These are phyloP conservation scores for Chesias legatella DNA, from an alignment of 2,888 invertebrate genomes.

Conservation along the genomic window DNA sequence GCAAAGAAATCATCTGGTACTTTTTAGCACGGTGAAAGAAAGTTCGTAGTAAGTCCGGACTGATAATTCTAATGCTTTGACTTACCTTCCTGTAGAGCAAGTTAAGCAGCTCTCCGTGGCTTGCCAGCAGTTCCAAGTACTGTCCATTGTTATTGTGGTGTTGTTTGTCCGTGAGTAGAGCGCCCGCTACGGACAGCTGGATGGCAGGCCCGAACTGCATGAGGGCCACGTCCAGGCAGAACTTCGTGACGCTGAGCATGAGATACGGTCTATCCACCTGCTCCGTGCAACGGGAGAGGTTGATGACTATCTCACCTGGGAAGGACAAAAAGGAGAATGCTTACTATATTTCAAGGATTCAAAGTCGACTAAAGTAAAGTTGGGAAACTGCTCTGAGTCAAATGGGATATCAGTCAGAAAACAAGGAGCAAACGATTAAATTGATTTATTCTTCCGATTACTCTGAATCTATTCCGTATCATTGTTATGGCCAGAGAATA, in stretches of 20 bases:
- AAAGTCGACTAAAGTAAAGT: no score
- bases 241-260: conserved; percentile 84
- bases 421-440: no score
- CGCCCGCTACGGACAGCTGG: conserved; percentile 76
- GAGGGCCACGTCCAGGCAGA: conserved; percentile 86
- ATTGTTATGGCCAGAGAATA: no score
- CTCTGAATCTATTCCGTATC: no score
- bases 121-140: conserved; percentile 87
- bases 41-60: no score
- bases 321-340: neutral
- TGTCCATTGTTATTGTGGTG: conserved; percentile 87
- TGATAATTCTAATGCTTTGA: no score
- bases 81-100: conserved; percentile 87
- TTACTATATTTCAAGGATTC: no score
- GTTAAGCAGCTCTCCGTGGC: conserved; percentile 84
- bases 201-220: conserved; percentile 90
- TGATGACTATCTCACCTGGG: conserved; percentile 81
- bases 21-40: no score
- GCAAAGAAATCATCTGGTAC: no score
- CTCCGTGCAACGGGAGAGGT: conserved; percentile 83
- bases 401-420: no score
- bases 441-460: no score
- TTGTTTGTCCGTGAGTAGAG: conserved; percentile 85
- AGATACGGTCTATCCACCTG: conserved; percentile 86
- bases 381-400: no score